phyloP scores from a whole-genome alignment of 1,140 invertebrate genomes.

The Eciton burchellii region DNA sequence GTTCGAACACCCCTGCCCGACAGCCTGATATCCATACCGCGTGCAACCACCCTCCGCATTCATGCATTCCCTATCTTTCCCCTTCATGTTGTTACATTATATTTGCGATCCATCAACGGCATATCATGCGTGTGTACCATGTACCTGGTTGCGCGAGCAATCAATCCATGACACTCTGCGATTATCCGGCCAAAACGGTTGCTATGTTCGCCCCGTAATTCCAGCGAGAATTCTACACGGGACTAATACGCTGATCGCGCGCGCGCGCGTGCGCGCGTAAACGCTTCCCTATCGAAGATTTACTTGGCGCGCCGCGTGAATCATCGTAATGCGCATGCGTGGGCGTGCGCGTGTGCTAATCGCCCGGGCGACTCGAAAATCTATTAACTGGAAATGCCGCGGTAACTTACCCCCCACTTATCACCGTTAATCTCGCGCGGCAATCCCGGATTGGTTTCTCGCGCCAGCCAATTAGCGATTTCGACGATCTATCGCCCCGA shows the following conservation, averaged over 20 bases:
- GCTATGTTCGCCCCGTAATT: neutral
- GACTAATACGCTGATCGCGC: slow-evolving; percentile 8
- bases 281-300: slow-evolving; percentile 17
- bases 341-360: slow-evolving; percentile 33
- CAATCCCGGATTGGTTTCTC: neutral
- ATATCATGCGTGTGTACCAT: neutral
- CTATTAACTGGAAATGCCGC: slow-evolving; percentile 54
- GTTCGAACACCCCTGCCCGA: neutral
- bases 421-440: slow-evolving; percentile 35
- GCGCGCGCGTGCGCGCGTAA: no score
- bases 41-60: neutral
- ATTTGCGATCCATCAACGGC: slow-evolving; percentile 53
- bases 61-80: no score
- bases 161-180: neutral
- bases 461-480: slow-evolving; percentile 41
- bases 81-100: slow-evolving; percentile 34
- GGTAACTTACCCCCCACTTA: slow-evolving; percentile 14
- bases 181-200: neutral
- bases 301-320: slow-evolving; percentile 39
- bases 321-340: slow-evolving; percentile 23
- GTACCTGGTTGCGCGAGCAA: slow-evolving; percentile 18
- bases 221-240: slow-evolving; percentile 14
- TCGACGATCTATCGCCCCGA: slow-evolving; percentile 41
- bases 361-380: slow-evolving; percentile 49
- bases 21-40: no score